Conservation (phyloP, 2,888 invertebrate species). For the Pammene aurita region DNA sequence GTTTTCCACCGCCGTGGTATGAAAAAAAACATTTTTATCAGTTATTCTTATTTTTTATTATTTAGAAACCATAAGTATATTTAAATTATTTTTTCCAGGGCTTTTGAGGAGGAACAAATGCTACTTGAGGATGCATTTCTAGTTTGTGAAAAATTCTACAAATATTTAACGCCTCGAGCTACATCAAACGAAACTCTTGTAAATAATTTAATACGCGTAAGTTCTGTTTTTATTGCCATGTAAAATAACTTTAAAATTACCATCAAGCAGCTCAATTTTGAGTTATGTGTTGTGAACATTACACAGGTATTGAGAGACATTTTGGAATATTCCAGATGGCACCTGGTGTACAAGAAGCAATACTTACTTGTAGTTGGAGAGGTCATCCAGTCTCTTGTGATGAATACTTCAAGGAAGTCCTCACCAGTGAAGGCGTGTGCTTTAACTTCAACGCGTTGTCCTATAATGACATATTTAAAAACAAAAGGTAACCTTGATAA, state of each 20-base stretch:
- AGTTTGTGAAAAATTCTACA: neutral
- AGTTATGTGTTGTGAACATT: no score
- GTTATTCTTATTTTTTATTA: no score
- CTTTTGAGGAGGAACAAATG: neutral
- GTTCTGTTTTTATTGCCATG: neutral
- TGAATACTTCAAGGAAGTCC: conserved; percentile 24
- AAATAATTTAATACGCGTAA: conserved; percentile 9
- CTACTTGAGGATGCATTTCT: conserved; percentile 24
- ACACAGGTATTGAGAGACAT: no score
- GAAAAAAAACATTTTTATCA: no score
- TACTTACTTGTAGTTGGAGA: conserved; percentile 11
- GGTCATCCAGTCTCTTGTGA: neutral
- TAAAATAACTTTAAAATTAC: neutral
- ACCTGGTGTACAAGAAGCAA: neutral
- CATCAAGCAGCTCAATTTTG: neutral
- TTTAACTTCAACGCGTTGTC: conserved; percentile 28
- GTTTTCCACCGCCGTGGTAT: no score
- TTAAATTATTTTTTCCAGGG: no score
- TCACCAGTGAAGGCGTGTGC: conserved; percentile 31
- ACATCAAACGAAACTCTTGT: conserved; percentile 16
- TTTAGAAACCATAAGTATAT: no score
- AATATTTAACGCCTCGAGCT: neutral
- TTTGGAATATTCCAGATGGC: conserved; percentile 18
- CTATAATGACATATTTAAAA: conserved; percentile 15
- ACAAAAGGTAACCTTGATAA: conserved; percentile 12